Evolutionary conservation across 2,113 vertebrate species (phyloP).

Genomic region (Brevimyrus niger): DNA sequence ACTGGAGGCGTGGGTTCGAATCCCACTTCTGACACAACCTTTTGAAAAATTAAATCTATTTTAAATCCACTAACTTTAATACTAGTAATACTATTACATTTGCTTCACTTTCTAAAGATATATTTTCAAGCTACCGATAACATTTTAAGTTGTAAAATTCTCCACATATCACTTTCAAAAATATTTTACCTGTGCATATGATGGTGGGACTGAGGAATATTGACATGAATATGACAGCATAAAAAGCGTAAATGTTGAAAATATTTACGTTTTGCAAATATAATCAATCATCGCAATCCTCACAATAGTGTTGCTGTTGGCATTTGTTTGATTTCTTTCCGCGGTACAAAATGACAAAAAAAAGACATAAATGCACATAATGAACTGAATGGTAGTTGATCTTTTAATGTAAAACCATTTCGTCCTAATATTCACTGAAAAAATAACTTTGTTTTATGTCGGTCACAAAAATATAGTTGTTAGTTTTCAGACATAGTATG

Average conservation of each 20-base stretch:
- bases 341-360: too few relatives aligned
- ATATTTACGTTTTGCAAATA: neutral
- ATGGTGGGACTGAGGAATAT: neutral
- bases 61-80: neutral
- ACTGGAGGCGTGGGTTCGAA: neutral
- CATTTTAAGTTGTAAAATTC: neutral
- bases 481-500: neutral
- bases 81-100: neutral
- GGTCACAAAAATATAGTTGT: neutral
- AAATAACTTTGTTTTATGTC: neutral
- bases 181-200: neutral
- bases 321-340: too few relatives aligned
- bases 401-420: neutral
- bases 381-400: neutral
- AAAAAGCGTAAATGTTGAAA: neutral
- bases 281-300: neutral
- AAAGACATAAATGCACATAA: neutral
- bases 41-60: neutral
- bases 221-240: neutral
- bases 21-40: neutral
- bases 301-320: too few relatives aligned
- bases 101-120: neutral
- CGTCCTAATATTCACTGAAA: neutral
- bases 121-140: neutral
- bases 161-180: neutral